Evolutionary conservation across 2,113 vertebrate genomes (phyloP).

Genomic region (Mola mola): DNA sequence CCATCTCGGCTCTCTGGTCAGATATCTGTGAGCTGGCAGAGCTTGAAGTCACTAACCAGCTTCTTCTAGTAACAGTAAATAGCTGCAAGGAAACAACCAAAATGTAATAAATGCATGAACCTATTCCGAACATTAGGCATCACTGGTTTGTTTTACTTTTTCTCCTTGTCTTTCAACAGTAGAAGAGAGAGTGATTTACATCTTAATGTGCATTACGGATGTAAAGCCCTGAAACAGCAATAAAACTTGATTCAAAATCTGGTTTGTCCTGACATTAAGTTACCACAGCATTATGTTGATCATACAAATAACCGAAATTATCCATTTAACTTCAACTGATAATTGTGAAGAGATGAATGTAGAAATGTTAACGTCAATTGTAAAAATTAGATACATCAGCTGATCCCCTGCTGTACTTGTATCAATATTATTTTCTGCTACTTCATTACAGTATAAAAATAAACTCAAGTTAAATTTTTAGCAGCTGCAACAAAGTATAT

Average conservation of each 20-base stretch:
- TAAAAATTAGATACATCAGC: no score
- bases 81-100: conserved; percentile 53
- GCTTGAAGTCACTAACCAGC: not conserved
- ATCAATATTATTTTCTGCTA: no score
- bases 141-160: not conserved
- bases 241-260: conserved; percentile 22
- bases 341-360: no score
- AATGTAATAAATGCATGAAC: conserved; percentile 11
- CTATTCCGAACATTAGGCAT: not conserved
- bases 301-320: no score
- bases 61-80: not conserved
- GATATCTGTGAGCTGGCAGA: not conserved
- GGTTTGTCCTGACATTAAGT: no score
- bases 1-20: not conserved
- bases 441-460: no score
- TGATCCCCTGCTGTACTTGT: no score
- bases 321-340: no score
- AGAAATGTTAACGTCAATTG: no score
- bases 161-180: conserved; percentile 57
- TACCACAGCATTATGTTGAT: no score
- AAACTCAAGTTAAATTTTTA: no score
- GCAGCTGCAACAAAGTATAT: no score
- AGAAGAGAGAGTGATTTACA: not conserved
- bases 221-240: conserved; percentile 27
- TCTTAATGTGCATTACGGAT: not conserved